Base-by-base conservation (phyloP, 2,797 vertebrate genomes). In the Buceros bicornis region DNA sequence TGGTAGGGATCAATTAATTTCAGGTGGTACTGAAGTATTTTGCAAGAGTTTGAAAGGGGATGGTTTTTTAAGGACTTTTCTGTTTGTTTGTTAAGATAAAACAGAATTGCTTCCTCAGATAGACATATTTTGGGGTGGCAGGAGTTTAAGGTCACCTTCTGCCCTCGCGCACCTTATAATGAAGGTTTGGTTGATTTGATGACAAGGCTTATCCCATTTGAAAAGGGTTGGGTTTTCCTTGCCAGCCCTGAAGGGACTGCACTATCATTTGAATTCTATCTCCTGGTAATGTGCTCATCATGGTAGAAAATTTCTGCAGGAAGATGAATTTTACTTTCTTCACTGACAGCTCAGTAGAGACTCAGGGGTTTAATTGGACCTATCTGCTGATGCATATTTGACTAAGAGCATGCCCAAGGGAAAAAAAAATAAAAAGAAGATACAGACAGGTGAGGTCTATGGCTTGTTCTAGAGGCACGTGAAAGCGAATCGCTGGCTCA, bases 251-350 rank as follows among this genome's bases (percentile, higher is more conserved):
- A 58, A 94, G 92, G 87, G 80, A 94, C 74, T 71, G 45, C 50
- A 24, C 76, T 66, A 94, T 42, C 91, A 93, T 92, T 89, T 90
- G 69, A 94, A 91, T 90, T 81, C 88, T 91, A 94, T 92, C 95
- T 96, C 96, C 94, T 89, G 78, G 85, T 91, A 89, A 91, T 37
- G 57, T 74, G 69, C 86, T 97, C 96, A 96, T 90, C 84, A 92
- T 51, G 77, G 71, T 62, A 93, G 89, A 96, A 96, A 93, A 95
- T 94, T 89, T 88, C 91, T 87, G 82, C 94, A 88, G 90, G 90
- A 95, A 87, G 89, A 95, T 81, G 71, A 95, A 92, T 94, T 93
- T 82, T 79, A 82, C 91, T 88, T 94, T 94, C 87, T 89, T 90
- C 80, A 17, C 73, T 90, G 95, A 94, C 92, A 91, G 80, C 95